Conservation (phyloP, 2,888 invertebrate genomes). For the Pseudoips prasinana region DNA sequence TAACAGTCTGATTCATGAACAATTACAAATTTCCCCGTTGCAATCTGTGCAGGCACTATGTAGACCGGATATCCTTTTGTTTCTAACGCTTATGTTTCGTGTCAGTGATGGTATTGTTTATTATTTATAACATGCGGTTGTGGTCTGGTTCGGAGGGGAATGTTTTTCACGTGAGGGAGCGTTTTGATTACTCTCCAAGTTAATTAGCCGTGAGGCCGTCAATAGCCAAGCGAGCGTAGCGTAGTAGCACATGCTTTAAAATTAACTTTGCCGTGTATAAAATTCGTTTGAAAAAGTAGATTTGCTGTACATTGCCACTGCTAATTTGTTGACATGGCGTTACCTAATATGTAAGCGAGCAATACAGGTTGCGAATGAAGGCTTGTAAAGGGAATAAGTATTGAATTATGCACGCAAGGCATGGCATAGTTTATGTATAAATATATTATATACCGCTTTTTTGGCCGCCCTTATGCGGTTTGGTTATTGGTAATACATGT, state of each 20-base stretch:
- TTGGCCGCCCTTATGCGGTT: too few relatives aligned
- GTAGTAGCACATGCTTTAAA: conserved; percentile 2
- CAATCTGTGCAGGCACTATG: conserved; percentile 25
- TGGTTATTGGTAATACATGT: too few relatives aligned
- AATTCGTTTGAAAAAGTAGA: conserved; percentile 3
- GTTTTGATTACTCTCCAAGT: conserved; percentile 45
- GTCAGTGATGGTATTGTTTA: conserved; percentile 64
- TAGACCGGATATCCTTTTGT: conserved; percentile 66
- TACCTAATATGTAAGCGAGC: conserved; percentile 7
- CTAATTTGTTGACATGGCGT: conserved; percentile 9
- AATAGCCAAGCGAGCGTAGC: conserved; percentile 16
- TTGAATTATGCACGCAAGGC: too few relatives aligned
- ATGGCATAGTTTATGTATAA: too few relatives aligned
- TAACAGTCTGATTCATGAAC: too few relatives aligned
- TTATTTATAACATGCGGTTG: conserved; percentile 57
- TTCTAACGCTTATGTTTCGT: conserved; percentile 62
- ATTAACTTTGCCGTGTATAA: conserved; percentile 7
- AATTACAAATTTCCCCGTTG: conserved; percentile 37
- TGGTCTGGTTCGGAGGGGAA: conserved; percentile 42
- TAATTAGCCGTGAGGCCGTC: conserved; percentile 46
- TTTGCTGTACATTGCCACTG: neutral
- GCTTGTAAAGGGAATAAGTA: conserved; percentile 11
- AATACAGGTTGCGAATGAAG: conserved; percentile 10
- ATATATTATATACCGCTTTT: too few relatives aligned
- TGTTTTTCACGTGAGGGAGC: conserved; percentile 49